These are phyloP conservation scores for Nesogale talazaci DNA, from an alignment of 2,113 vertebrate genomes.

Conservation along the genomic window DNA sequence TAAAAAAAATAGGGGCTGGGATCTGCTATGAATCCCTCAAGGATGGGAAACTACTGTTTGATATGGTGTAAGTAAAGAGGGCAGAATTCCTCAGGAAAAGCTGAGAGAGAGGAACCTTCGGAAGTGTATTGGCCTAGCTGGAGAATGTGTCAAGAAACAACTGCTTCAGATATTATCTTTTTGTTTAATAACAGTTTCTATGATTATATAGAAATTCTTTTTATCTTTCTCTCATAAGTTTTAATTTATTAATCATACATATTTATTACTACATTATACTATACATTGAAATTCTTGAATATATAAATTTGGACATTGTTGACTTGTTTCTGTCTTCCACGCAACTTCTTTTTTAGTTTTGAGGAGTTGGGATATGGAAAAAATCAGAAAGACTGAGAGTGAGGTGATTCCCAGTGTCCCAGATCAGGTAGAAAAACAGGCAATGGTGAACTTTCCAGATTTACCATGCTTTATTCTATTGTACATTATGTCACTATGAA, in stretches of 20 bases:
- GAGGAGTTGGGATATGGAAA: background rate
- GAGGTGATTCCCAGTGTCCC: background rate
- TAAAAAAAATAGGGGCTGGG: no score
- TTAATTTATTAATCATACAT: slow-evolving; percentile 24
- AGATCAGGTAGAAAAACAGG: background rate
- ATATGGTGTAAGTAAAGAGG: no score
- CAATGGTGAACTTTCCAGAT: background rate
- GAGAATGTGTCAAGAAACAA: no score
- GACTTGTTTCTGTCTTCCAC: background rate
- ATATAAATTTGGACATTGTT: slow-evolving; percentile 2
- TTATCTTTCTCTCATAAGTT: background rate
- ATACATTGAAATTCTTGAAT: background rate
- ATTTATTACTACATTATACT: background rate
- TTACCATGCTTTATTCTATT: no score
- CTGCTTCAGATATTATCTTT: no score
- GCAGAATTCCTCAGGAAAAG: no score
- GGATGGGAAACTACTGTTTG: no score
- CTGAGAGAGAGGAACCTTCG: no score
- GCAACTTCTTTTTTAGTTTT: background rate
- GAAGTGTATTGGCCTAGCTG: no score
- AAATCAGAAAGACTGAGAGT: background rate
- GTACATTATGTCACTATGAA: no score
- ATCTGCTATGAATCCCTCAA: no score
- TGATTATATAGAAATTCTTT: background rate
- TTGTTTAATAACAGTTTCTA: no score